phyloP scores from a whole-genome alignment of 2,888 invertebrate species.

The Mythimna lalbum region DNA sequence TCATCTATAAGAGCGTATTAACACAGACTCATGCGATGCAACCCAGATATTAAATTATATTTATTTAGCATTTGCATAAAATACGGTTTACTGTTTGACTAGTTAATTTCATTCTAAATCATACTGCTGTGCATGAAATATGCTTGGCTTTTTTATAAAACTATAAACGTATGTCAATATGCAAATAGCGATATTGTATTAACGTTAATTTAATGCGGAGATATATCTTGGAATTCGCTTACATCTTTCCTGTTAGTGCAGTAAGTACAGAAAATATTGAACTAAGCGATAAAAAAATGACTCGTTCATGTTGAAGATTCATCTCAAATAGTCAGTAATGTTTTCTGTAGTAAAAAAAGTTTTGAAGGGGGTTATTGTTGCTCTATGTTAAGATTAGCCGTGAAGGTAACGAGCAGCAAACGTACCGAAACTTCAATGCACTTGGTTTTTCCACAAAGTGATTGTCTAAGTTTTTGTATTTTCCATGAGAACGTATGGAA shows the following conservation, averaged over 20 bases:
- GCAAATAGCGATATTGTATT: conserved; percentile 24
- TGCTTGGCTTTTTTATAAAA: conserved; percentile 11
- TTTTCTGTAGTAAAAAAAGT: conserved; percentile 24
- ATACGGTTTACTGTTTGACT: conserved; percentile 37
- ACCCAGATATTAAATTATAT: conserved; percentile 48
- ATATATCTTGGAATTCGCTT: conserved; percentile 13
- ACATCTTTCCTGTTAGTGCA: conserved; percentile 34
- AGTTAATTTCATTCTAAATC: conserved; percentile 49
- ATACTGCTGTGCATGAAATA: conserved; percentile 15
- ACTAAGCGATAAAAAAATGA: background rate
- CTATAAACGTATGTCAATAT: background rate
- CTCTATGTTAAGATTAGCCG: conserved; percentile 23
- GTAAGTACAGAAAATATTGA: conserved; percentile 1
- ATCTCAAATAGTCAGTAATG: background rate
- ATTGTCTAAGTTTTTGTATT: conserved; percentile 7
- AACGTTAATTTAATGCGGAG: conserved; percentile 39
- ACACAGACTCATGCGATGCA: conserved; percentile 12
- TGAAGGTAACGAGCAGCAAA: conserved; percentile 42
- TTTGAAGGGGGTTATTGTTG: conserved; percentile 35
- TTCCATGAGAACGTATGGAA: conserved; percentile 30
- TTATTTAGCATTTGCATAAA: conserved; percentile 51
- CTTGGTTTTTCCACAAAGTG: conserved; percentile 30
- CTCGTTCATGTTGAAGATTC: conserved; percentile 1
- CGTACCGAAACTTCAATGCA: conserved; percentile 26
- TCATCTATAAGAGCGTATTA: conserved; percentile 8